These are phyloP conservation scores for Drosophila varians DNA, from an alignment of 1,140 invertebrate species.

Conservation along the genomic window DNA sequence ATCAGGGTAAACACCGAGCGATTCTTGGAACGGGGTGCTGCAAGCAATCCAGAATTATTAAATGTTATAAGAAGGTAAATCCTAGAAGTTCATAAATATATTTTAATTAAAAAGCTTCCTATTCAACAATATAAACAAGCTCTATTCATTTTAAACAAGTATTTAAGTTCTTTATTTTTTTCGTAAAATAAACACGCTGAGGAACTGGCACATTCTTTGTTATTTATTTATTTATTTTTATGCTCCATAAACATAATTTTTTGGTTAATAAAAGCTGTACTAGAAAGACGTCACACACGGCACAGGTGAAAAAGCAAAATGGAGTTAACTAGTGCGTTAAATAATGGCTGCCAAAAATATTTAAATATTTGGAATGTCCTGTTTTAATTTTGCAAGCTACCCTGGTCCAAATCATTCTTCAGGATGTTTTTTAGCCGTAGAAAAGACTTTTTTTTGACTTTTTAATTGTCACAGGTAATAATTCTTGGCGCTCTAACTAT, in stretches of 20 bases:
- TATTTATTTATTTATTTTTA: background rate
- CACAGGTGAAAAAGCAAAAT: background rate
- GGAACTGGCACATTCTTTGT: background rate
- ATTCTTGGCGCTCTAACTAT: too few species aligned
- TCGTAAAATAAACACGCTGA: background rate
- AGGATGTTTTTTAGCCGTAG: too few species aligned
- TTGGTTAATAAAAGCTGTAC: background rate
- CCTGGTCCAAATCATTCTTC: too few species aligned
- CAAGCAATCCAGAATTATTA: background rate
- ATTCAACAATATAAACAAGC: too few species aligned
- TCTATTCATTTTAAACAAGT: too few species aligned
- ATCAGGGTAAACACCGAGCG: slow-evolving; percentile 37
- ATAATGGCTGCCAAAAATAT: background rate
- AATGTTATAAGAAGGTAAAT: background rate
- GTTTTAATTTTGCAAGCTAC: too few species aligned
- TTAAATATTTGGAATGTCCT: too few species aligned
- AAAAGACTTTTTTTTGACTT: too few species aligned
- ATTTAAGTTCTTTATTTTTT: background rate
- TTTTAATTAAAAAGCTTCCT: too few species aligned
- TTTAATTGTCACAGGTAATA: too few species aligned
- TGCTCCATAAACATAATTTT: too few species aligned
- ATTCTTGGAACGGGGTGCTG: slow-evolving; percentile 44
- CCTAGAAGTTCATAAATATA: too few species aligned
- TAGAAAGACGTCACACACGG: background rate
- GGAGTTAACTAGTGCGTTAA: background rate